These are phyloP conservation scores for Anarsia innoxiella DNA, from an alignment of 2,888 invertebrate genomes.

Conservation along the genomic window DNA sequence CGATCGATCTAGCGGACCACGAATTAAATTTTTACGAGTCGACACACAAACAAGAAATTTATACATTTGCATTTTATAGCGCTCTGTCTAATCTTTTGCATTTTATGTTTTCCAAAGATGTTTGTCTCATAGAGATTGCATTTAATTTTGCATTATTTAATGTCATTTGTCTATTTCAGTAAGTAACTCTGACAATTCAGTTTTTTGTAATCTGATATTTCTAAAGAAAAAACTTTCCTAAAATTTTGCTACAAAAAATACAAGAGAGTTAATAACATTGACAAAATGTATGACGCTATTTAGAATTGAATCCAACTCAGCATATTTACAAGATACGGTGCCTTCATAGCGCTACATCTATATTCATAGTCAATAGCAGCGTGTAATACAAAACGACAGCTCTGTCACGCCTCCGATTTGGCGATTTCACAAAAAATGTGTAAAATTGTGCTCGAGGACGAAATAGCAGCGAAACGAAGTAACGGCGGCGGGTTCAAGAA, in stretches of 20 bases:
- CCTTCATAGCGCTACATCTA: conserved; percentile 39
- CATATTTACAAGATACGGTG: conserved; percentile 34
- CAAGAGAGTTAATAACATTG: too few species aligned
- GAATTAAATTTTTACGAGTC: conserved; percentile 6
- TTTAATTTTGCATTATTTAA: too few species aligned
- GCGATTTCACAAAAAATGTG: conserved; percentile 21
- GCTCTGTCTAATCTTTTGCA: too few species aligned
- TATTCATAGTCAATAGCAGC: conserved; percentile 37
- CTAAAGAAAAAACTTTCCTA: too few species aligned
- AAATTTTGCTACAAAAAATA: too few species aligned
- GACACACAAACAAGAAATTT: background rate
- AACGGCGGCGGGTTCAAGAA: conserved; percentile 29
- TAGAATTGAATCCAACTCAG: conserved; percentile 25
- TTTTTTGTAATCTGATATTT: too few species aligned
- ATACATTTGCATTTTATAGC: too few species aligned
- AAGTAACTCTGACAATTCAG: too few species aligned
- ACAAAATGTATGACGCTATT: too few species aligned
- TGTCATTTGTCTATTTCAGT: too few species aligned
- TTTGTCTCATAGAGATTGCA: too few species aligned
- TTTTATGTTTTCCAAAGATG: too few species aligned
- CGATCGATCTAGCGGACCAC: conserved; percentile 1
- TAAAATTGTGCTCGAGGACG: conserved; percentile 18
- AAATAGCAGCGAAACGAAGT: conserved; percentile 21
- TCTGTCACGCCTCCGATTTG: conserved; percentile 22
- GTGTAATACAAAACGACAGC: conserved; percentile 30